Evolutionary conservation across 2,797 vertebrate species (phyloP).

Genomic region (Nannoperca australis): DNA sequence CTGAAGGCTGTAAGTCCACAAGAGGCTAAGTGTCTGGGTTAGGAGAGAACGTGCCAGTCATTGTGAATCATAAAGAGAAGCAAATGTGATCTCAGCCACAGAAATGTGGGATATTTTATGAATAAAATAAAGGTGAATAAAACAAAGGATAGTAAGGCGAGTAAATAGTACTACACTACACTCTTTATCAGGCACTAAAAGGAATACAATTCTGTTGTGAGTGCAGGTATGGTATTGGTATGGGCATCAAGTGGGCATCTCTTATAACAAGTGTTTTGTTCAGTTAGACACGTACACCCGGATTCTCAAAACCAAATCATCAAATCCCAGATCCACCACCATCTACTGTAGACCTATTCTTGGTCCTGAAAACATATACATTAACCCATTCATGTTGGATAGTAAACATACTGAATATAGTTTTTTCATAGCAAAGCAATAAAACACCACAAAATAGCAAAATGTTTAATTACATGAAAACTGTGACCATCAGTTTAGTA

Average conservation of each 20-base stretch:
- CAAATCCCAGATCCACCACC: slow-evolving; percentile 28
- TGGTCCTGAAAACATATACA: slow-evolving; percentile 22
- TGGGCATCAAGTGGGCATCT: slow-evolving; percentile 42
- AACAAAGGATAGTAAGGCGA: not conserved
- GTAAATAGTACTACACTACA: not conserved
- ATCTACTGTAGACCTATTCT: slow-evolving; percentile 25
- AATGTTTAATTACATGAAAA: slow-evolving; percentile 26
- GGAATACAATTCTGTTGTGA: not conserved
- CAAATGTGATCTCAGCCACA: slow-evolving; percentile 32
- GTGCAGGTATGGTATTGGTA: slow-evolving; percentile 26
- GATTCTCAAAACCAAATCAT: slow-evolving; percentile 55
- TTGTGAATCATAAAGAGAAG: slow-evolving; percentile 57
- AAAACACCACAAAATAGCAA: not conserved
- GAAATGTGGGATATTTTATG: slow-evolving; percentile 24
- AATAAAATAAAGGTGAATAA: slow-evolving; percentile 30
- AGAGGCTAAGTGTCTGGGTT: slow-evolving; percentile 58
- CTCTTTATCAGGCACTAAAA: not conserved
- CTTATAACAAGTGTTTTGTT: slow-evolving; percentile 40
- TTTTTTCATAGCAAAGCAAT: slow-evolving; percentile 17
- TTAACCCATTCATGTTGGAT: slow-evolving; percentile 17
- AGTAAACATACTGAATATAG: slow-evolving; percentile 5
- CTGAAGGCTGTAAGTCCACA: slow-evolving; percentile 51
- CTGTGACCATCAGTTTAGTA: not conserved
- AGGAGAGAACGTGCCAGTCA: slow-evolving; percentile 46
- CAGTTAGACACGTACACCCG: slow-evolving; percentile 32